A percentile compares a stretch with the other conserved stretches of the same genome.
Conservation (phyloP, 2,888 invertebrate species). For the Anorthoa munda region DNA sequence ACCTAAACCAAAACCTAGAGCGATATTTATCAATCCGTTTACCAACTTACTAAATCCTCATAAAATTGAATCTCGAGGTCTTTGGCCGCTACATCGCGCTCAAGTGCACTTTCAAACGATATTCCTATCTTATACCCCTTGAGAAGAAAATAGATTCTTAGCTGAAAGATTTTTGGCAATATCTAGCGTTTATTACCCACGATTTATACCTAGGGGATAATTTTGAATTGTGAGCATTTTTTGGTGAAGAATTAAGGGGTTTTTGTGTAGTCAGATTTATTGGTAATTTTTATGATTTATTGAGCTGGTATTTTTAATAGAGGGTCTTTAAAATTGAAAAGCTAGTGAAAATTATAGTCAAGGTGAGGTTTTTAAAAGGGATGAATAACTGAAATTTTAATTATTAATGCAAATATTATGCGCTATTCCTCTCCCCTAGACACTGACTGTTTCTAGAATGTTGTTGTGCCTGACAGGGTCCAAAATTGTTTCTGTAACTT, state of each 20-base stretch:
- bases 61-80: conserved; percentile 51
- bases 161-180: conserved; percentile 41
- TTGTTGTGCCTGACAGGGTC: too few relatives aligned
- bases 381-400: too few relatives aligned
- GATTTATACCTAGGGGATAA: conserved; percentile 11
- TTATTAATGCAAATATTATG: too few relatives aligned
- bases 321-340: background rate
- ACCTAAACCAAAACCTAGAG: background rate
- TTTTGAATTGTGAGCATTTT: background rate
- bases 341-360: background rate
- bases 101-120: conserved; percentile 50
- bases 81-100: conserved; percentile 20
- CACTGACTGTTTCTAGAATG: too few relatives aligned
- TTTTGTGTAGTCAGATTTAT: conserved; percentile 8
- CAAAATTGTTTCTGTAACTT: too few relatives aligned
- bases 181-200: conserved; percentile 27
- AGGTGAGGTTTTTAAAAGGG: too few relatives aligned
- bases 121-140: conserved; percentile 35
- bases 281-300: background rate
- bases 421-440: too few relatives aligned
- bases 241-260: background rate
- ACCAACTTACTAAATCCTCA: conserved; percentile 25
- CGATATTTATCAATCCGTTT: conserved; percentile 35
- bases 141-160: conserved; percentile 33
- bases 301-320: background rate